Base-by-base conservation (phyloP, 2,888 invertebrate species). In the Icerya purchasi region DNA sequence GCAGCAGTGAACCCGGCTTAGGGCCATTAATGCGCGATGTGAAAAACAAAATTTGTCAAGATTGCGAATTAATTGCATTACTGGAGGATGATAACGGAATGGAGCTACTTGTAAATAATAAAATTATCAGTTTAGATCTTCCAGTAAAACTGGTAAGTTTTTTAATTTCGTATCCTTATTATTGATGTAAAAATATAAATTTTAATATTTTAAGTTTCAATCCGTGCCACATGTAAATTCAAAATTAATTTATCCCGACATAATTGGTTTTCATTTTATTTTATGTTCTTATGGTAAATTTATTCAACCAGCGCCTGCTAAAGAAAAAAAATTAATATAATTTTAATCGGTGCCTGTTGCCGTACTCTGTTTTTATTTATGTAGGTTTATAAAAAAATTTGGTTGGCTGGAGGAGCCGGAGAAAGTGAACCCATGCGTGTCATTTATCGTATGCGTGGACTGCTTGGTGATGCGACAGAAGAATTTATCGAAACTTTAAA, bases 51-150 rank as follows among this genome's bases (percentile, higher is more conserved):
- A 97, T 97, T 65, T 93, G 92, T 70, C 88, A 87, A 54, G 97
- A 98, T 73, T 97, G 97, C 72, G 97, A 98, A 71, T 76, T 98
- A 62, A 92, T 98, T n/a, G 96, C 97, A 0, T 73, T 98, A 23
- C 73, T 97, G 0, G 97, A 98, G 70, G 97, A 98, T 71, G 98
- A 97, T 72, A 96, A 92, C 69, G 96, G 96, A 59, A 97, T 97
- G 94, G 96, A 96, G 71, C 75, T 97, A 65, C 78, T 98, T 25
- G 96, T 98, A 5, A 90, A 91, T 71, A 96, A 96, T 72, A 96
- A 96, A 76, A 98, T 98, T 65, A 96, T 98, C 72, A 92, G 92
- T 63, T 77, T 98, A 18, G 94, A 97, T 73, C 76, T 98, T 66
- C 89, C 92, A 0, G 97, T 97, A 18, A 91, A 91, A 71, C 94